Evolutionary conservation across 23 tunicate genomes (phyloP).

Genomic region (Clavelina lepadiformis): DNA sequence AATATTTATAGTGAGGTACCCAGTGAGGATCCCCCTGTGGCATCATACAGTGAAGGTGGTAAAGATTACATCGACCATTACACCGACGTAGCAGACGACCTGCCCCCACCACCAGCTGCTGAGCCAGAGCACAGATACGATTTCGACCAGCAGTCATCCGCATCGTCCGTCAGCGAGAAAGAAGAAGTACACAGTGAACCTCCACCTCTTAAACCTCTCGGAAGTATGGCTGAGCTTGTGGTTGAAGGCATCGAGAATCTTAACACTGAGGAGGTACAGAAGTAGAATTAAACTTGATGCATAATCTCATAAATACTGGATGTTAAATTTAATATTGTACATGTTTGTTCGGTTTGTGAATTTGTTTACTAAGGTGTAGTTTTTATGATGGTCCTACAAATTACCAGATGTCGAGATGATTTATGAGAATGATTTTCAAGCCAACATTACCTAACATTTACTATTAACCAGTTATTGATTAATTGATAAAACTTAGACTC

Average conservation of each 20-base stretch:
- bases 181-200: slow-evolving; percentile 3
- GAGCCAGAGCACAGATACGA: slow-evolving; percentile 44
- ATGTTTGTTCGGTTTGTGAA: no score
- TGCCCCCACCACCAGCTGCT: slow-evolving; percentile 18
- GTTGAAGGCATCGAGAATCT: slow-evolving; percentile 33
- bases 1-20: no score
- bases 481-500: no score
- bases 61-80: slow-evolving; percentile 44
- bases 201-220: slow-evolving; percentile 16
- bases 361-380: no score
- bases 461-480: no score
- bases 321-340: neutral
- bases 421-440: no score
- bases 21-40: no score
- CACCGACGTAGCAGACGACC: neutral
- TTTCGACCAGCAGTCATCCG: slow-evolving; percentile 33
- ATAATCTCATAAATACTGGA: neutral
- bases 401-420: no score
- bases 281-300: neutral
- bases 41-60: no score
- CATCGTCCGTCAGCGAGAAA: slow-evolving; percentile 21
- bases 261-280: slow-evolving; percentile 30
- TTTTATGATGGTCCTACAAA: no score
- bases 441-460: no score
- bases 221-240: slow-evolving; percentile 36